A percentile compares a stretch with the other conserved stretches of the same genome.
Conservation (phyloP, 2,888 invertebrate genomes). For the Druceiella hillmani region DNA sequence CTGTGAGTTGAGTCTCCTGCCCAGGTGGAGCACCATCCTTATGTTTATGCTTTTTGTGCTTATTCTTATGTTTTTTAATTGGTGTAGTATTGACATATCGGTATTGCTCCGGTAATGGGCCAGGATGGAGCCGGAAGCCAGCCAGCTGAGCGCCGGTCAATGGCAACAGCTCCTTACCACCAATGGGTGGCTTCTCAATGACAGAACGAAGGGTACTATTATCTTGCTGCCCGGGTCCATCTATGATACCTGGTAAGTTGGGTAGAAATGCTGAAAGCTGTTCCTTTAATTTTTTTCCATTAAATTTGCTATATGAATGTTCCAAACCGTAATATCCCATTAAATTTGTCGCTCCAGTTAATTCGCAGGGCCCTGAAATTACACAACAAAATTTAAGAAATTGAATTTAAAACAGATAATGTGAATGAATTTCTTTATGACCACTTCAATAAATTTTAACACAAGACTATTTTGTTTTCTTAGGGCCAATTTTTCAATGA, state of each 20-base stretch:
- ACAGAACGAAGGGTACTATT: constrained; percentile 88
- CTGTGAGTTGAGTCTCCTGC: constrained; percentile 70
- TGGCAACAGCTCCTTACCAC: constrained; percentile 83
- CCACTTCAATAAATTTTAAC: constrained; percentile 10
- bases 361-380: constrained; percentile 75
- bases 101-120: constrained; percentile 94
- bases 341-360: constrained; percentile 94
- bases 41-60: constrained; percentile 92
- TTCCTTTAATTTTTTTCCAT: constrained; percentile 93
- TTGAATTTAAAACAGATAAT: constrained; percentile 17
- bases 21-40: constrained; percentile 77
- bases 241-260: constrained; percentile 90
- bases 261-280: constrained; percentile 93
- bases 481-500: no score
- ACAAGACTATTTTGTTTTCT: not conserved
- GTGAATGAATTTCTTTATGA: constrained; percentile 6
- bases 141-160: constrained; percentile 83
- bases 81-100: constrained; percentile 88
- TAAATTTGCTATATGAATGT: constrained; percentile 97
- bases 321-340: constrained; percentile 95
- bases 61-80: constrained; percentile 90
- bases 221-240: constrained; percentile 83
- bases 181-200: constrained; percentile 92
- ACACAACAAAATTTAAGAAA: no score
- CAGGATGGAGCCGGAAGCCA: constrained; percentile 92